A percentile compares a stretch with the other conserved stretches of the same genome.
phyloP scores from a whole-genome alignment of 92 coral and sea anemone species.

The Epizoanthus illoricatus region DNA sequence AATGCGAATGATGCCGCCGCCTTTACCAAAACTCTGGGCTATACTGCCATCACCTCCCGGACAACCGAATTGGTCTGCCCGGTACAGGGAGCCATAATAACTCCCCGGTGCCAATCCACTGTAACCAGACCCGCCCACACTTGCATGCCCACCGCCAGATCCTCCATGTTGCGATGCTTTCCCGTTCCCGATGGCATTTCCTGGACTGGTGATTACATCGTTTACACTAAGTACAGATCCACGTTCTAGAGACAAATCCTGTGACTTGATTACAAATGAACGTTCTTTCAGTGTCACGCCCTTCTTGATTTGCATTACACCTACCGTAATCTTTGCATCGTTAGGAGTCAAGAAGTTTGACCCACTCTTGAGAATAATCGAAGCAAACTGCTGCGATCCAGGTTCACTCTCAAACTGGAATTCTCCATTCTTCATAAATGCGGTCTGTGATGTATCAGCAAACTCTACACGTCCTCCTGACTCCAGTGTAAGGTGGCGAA shows the following conservation, averaged over 20 bases:
- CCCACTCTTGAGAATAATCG: constrained; percentile 60
- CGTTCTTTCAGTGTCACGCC: constrained; percentile 51
- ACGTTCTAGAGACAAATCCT: constrained; percentile 47
- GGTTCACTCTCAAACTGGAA: constrained; percentile 44
- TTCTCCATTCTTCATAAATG: constrained; percentile 27
- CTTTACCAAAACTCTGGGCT: constrained; percentile 49
- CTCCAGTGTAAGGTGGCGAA: constrained; percentile 57
- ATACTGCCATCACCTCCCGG: constrained; percentile 60
- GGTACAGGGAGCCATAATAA: constrained; percentile 52
- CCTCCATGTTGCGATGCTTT: constrained; percentile 35
- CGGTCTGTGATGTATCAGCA: constrained; percentile 59
- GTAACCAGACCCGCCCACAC: constrained; percentile 56
- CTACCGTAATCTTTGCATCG: constrained; percentile 48
- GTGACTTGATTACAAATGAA: constrained; percentile 47
- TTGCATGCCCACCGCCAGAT: constrained; percentile 63
- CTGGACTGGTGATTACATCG: constrained; percentile 32
- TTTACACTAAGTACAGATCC: constrained; percentile 47
- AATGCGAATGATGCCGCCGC: constrained; percentile 59
- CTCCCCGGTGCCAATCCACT: constrained; percentile 22
- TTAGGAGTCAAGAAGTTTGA: constrained; percentile 54
- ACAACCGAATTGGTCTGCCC: constrained; percentile 50
- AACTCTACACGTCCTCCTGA: constrained; percentile 59
- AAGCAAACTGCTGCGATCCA: constrained; percentile 65
- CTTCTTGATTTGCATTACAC: constrained; percentile 49
- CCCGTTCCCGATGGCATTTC: constrained; percentile 39